phyloP scores from a whole-genome alignment of 2,113 vertebrate species.

The Thryonomys swinderianus region DNA sequence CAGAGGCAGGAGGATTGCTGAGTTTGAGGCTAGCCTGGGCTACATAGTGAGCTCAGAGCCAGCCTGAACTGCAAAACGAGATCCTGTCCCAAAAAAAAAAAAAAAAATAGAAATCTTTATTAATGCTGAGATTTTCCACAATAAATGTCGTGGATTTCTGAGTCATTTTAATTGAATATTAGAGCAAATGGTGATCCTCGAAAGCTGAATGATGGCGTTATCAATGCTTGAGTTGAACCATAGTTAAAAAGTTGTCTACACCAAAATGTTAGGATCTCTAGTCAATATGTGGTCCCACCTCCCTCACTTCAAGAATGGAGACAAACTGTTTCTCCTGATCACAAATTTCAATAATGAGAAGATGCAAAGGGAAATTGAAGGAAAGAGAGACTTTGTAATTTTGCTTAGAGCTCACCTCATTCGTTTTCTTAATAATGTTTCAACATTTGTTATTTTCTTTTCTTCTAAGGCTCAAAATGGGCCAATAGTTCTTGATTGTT shows the following conservation, averaged over 20 bases:
- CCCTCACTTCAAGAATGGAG: neutral
- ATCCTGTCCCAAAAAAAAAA: no score
- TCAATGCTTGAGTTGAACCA: neutral
- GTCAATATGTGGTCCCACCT: neutral
- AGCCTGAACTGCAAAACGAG: no score
- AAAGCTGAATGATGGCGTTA: neutral
- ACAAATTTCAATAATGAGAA: neutral
- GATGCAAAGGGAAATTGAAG: neutral
- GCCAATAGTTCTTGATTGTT: slow-evolving; percentile 46
- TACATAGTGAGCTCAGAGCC: no score
- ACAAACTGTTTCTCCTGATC: neutral
- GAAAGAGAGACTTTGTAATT: slow-evolving; percentile 23
- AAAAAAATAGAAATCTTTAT: slow-evolving; percentile 46
- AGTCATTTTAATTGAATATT: slow-evolving; percentile 5
- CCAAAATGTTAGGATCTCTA: neutral
- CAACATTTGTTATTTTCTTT: slow-evolving; percentile 49
- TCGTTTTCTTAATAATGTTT: slow-evolving; percentile 44
- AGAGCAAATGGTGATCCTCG: slow-evolving; percentile 17
- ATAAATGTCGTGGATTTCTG: neutral
- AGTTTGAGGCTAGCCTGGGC: no score
- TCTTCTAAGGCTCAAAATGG: neutral
- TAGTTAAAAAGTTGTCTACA: neutral
- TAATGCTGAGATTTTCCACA: neutral
- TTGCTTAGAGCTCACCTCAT: neutral
- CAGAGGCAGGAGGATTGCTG: no score